Base-by-base conservation (phyloP, 2,888 invertebrate species). In the Chymomyza procnemis region DNA sequence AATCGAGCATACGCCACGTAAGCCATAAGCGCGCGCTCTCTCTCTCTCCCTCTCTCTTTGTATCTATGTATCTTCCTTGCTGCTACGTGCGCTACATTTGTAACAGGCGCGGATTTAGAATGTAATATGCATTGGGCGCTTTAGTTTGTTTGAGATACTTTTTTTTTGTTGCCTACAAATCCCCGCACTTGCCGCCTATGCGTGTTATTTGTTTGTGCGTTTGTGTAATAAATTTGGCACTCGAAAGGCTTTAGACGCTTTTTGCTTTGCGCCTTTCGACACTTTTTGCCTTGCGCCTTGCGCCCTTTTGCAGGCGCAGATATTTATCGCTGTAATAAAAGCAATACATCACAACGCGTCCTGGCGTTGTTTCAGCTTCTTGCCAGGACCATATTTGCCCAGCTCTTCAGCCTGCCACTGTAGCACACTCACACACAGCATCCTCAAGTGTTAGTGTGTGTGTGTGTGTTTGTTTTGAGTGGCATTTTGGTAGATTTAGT, bases 1-100 rank as follows among this genome's bases (percentile, higher is more conserved):
- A 73, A 73, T 80, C 71, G 74, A 76, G 73, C 81, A 81, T 81
- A 83, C 78, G 81, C 71, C 69, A 54, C 69, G 34, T 64, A 59
- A 46, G 69, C 57, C 57, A 30, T 9, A 41, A 56, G 19, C 50
- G 47, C 64, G 3, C 21, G n/a, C 47, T 14, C 14, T 16, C 58
- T 16, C 52, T 22, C 14, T 30, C n/a, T 14, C 12, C 22, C 21
- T 16, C 58, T 16, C 52, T 22, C 14, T 30, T 9, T 14, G 6
- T 34, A 16, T 14, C 14, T 16, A 52, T 16, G 41, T 22, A 8
- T 30, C n/a, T 14, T 5, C 22, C 21, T 1, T 2, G 1, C 26
- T 26, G 6, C 26, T 26, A 26, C 26, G 26, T 26, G 26, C 26
- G 4, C 0, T 26, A 6, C 26, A 26, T 26, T 26, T 26, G 26